These are phyloP conservation scores for Thecocarcelia acutangulata DNA, from an alignment of 2,888 invertebrate species.

Conservation along the genomic window DNA sequence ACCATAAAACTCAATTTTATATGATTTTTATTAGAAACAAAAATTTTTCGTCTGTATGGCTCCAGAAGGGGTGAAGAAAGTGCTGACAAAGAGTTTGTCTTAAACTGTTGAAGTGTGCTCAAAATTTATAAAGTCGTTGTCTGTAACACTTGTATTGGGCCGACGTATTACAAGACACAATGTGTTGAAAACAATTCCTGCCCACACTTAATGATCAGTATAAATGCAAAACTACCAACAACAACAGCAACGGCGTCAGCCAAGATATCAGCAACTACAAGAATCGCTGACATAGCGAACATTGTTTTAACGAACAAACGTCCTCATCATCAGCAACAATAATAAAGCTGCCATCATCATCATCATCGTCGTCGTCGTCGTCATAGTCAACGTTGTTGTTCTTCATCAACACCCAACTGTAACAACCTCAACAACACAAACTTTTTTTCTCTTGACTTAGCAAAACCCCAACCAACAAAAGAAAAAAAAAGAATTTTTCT, in stretches of 20 bases:
- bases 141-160: constrained; percentile 65
- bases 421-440: constrained; percentile 48
- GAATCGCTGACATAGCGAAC: constrained; percentile 76
- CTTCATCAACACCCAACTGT: constrained; percentile 65
- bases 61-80: constrained; percentile 2
- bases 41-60: too few relatives aligned
- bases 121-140: constrained; percentile 68
- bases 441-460: not conserved
- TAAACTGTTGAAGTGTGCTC: constrained; percentile 59
- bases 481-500: constrained; percentile 44
- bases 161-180: constrained; percentile 69
- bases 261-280: constrained; percentile 69
- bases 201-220: constrained; percentile 69
- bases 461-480: constrained; percentile 30
- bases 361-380: constrained; percentile 26
- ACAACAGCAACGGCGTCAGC: constrained; percentile 54
- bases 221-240: constrained; percentile 60
- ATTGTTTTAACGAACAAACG: constrained; percentile 49
- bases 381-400: constrained; percentile 4
- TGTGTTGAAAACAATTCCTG: constrained; percentile 69
- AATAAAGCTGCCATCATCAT: constrained; percentile 53
- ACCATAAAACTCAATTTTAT: too few relatives aligned
- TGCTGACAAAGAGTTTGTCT: constrained; percentile 21
- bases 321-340: constrained; percentile 39
- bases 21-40: too few relatives aligned